Evolutionary conservation across 53 echinoderm and acorn worm species (phyloP), one percentile per base, ranked within the genome.

Genomic region (Holothuria leucospilota): DNA sequence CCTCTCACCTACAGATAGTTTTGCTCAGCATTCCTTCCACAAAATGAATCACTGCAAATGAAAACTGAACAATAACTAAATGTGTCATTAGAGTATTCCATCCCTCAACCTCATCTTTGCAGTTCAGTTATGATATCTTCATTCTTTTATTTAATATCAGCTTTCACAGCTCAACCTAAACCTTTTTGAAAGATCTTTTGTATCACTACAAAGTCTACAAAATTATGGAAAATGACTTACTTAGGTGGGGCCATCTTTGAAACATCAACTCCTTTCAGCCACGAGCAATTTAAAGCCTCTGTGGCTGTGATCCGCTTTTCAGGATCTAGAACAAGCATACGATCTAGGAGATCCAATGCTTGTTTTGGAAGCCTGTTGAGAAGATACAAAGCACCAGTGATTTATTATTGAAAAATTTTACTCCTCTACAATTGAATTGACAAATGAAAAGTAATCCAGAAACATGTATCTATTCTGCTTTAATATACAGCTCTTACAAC

Each of bases 241-340:
- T 93, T 90, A 87, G 97, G 97, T 29, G 93, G 67, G 15, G 77
- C 66, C 8, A 93, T 90, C 78, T 93, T 95, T 78, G 77, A 83
- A 58, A 81, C 82, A 63, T 95, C 87, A 9, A 93, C 59, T 5
- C 62, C 81, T 86, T 93, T 95, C 58, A 95, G 90, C 97, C 97
- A 97, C 34, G 85, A 64, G 69, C 95, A 95, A 64, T 92, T 95
- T n/a, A 97, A 86, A 29, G 97, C 97, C 38, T 93, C 91, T 5
- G 85, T 49, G n/a, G 98, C 95, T 8, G 95, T 91, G 87, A 94
- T 98, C 34, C 98, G 87, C 85, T 98, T 98, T 64, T 91, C 91
- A 6, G 98, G 98, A 85, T 98, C 98, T 63, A 98, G 91, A 75
- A 94, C 95, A 77, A 98, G 90, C 98, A 98, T 98, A 51, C 95